A percentile compares a stretch with the other conserved stretches of the same genome.
phyloP scores from a whole-genome alignment of 2,797 vertebrate species.

The Calcarius lapponicus region DNA sequence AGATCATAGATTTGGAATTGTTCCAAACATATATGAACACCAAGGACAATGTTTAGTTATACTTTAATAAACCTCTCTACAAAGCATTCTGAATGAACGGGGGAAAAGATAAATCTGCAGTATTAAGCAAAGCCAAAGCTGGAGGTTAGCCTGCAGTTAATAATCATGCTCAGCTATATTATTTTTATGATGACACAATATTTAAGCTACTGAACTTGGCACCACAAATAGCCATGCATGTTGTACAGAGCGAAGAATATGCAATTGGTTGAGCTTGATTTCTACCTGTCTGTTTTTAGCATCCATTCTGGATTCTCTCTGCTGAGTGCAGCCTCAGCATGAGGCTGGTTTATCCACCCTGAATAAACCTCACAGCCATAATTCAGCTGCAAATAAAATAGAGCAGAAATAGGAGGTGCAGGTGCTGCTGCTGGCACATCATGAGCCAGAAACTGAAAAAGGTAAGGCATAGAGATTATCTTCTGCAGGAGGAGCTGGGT shows the following conservation, averaged over 20 bases:
- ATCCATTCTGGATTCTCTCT: background rate
- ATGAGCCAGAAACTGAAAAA: background rate
- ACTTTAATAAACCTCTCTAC: conserved; percentile 87
- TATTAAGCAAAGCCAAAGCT: conserved; percentile 59
- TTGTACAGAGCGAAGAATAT: background rate
- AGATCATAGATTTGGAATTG: conserved; percentile 75
- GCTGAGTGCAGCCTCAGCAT: background rate
- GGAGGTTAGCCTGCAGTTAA: conserved; percentile 28
- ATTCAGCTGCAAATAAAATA: background rate
- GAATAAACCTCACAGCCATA: background rate
- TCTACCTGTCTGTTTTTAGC: background rate
- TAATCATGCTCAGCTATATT: background rate
- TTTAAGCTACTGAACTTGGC: conserved; percentile 26
- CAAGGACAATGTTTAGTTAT: conserved; percentile 84
- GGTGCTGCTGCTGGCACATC: background rate
- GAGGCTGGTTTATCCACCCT: background rate
- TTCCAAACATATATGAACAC: conserved; percentile 75
- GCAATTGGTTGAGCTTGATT: background rate
- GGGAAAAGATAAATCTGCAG: conserved; percentile 77
- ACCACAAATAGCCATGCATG: background rate
- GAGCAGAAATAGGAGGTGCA: background rate
- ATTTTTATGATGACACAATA: conserved; percentile 21
- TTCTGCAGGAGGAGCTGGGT: background rate
- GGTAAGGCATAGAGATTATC: background rate
- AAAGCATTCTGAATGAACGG: conserved; percentile 82